Base-by-base conservation (phyloP, 2,888 invertebrate species). In the Drosophila mulleri region DNA sequence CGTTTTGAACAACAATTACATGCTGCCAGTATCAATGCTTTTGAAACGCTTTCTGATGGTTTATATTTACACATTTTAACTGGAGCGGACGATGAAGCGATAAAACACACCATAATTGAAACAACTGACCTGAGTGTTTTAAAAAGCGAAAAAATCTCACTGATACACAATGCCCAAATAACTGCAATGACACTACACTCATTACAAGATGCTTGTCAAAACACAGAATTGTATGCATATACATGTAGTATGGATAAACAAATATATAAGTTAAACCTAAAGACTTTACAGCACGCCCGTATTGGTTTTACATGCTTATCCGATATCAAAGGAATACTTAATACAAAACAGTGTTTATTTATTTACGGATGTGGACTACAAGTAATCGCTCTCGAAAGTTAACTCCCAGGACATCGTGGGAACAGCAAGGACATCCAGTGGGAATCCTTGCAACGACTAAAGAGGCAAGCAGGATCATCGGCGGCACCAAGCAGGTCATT, bases 1-100 rank as follows among this genome's bases (percentile, higher is more conserved):
- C 93, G 94, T 62, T 92, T 93, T 32, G 90, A 91, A 35, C 91
- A 94, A 2, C 91, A 90, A 67, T 93, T 95, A 0, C 97, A 98
- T 90, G 95, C 96, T 89, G 96, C 96, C 6, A 98, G 97, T 3
- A 95, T 98, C 42, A 97, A 97, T 91, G 94, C 96, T 75, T 93
- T 95, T 58, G 94, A 94, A 87, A 92, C 94, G 26, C 91, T 92
- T 69, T 54, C 91, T 18, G 84, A 92, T 66, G 91, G 93, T 23
- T 89, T 93, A 11, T 87, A 89, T 39, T 53, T 91, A 45, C 83
- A 96, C 45, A 83, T 97, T 57, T 94, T 95, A 0, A 96, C 96
- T 8, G 97, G 97, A 5, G 98, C n/a, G 0, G 98, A 98, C 91
- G 98, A 98, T 90, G 96, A 96, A 93, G 92, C 93, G 66, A 93